A percentile compares a stretch with the other conserved stretches of the same genome.
Evolutionary conservation across 2,888 invertebrate species (phyloP).

Genomic region (Diogma glabrata): DNA sequence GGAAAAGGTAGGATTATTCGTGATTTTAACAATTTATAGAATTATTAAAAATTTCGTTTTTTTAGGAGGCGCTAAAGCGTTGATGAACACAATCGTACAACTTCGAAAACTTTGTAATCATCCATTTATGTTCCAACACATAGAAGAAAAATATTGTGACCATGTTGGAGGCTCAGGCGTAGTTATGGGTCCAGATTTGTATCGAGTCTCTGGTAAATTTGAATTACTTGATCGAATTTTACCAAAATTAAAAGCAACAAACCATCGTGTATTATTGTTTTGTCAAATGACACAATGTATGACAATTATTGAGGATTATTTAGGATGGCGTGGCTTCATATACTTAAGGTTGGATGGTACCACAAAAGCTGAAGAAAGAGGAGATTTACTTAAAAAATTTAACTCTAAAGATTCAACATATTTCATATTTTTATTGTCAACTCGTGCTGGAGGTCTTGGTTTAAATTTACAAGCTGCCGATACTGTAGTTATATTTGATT

Average conservation of each 20-base stretch:
- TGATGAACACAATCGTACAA: slow-evolving; percentile 99
- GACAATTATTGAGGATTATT: slow-evolving; percentile 98
- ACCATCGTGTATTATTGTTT: slow-evolving; percentile 94
- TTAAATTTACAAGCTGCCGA: slow-evolving; percentile 97
- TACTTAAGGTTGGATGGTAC: slow-evolving; percentile 95
- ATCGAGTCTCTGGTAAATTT: slow-evolving; percentile 92
- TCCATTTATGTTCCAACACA: slow-evolving; percentile 98
- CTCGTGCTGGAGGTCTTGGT: slow-evolving; percentile 95
- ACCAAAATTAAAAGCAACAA: slow-evolving; percentile 85
- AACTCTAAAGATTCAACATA: slow-evolving; percentile 82
- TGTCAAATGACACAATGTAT: slow-evolving; percentile 99
- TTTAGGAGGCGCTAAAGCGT: slow-evolving; percentile 89
- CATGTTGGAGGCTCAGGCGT: slow-evolving; percentile 74
- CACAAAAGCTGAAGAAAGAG: slow-evolving; percentile 96
- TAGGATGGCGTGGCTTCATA: slow-evolving; percentile 77
- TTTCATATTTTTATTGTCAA: slow-evolving; percentile 92
- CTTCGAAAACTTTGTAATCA: slow-evolving; percentile 97
- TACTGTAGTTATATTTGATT: slow-evolving; percentile 98
- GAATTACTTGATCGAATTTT: slow-evolving; percentile 93
- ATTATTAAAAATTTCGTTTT: too few species aligned
- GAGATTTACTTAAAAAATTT: slow-evolving; percentile 83
- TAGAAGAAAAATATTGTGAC: slow-evolving; percentile 95
- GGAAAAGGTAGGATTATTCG: too few species aligned
- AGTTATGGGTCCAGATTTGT: slow-evolving; percentile 70
- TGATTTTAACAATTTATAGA: too few species aligned